Evolutionary conservation across 2,113 vertebrate species (phyloP), one percentile per base, ranked within the genome.

Genomic region (Ammodytes marinus): DNA sequence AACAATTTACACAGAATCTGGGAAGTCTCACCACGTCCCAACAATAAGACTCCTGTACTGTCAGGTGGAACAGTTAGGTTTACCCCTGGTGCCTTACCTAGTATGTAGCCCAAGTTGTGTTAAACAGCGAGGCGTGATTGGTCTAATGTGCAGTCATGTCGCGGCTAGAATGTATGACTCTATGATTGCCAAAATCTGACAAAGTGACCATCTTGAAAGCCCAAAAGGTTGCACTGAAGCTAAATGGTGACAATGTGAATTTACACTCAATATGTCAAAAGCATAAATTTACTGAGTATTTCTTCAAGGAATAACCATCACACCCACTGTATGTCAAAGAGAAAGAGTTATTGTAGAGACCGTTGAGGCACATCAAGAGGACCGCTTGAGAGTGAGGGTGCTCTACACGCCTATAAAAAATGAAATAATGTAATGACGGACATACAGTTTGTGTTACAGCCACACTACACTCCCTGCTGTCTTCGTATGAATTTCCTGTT

Each of bases 401-500:
- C 53, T 79, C 68, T 59, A 42, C 47, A 52, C 43, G 61, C 64
- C 17, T 73, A 27, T 39, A 11, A 74, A 55, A 35, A 7, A 27
- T 27, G 2, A 27, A 79, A 58, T 19, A 78, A 39, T 19, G 40
- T 69, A 10, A 45, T 64, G 11, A 19, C 64, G 63, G 47, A 57
- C 73, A 4, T 45, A 40, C 69, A 47, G 39, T 37, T 61, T 17
- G 49, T 46, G 46, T 27, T 27, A 27, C n/a, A 46, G 47, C 45
- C 49, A 35, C 61, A 82, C 74, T 79, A 35, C 61, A 82, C 74
- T 79, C 82, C 71, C 82, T 72, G 65, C 46, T 52, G 57, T 61
- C n/a, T 60, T 64, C 12, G 6, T 50, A 60, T 75, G 71, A 65
- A 78, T 74, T 82, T 90, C 80, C 84, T 61, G 52, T 79, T 81